These are phyloP conservation scores for Mythimna albipuncta DNA, from an alignment of 2,888 invertebrate species.

Conservation along the genomic window DNA sequence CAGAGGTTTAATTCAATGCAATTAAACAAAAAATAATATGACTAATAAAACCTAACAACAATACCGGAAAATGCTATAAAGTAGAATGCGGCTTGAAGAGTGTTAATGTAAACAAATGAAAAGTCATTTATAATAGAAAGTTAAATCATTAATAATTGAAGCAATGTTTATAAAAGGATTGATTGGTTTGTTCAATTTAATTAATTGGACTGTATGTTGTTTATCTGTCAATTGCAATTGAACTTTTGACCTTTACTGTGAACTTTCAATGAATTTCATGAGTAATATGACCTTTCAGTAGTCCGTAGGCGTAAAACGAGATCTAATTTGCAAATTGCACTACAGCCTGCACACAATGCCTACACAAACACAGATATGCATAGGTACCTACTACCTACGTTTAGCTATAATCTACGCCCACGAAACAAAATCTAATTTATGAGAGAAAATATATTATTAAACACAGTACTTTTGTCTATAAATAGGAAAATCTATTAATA, in stretches of 20 bases:
- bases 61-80: neutral
- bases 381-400: too few relatives aligned
- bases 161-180: neutral
- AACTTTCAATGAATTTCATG: constrained; percentile 31
- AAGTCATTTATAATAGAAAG: neutral
- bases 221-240: neutral
- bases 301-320: constrained; percentile 33
- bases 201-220: neutral
- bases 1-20: neutral
- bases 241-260: constrained; percentile 13
- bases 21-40: constrained; percentile 8
- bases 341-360: constrained; percentile 27
- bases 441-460: neutral
- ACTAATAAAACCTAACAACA: neutral
- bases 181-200: constrained; percentile 1
- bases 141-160: neutral
- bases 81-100: neutral
- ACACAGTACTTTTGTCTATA: neutral
- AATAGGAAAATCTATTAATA: constrained; percentile 19
- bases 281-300: constrained; percentile 37
- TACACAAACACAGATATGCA: neutral
- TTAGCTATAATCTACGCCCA: neutral
- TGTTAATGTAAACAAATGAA: constrained; percentile 1
- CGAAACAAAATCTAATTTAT: neutral
- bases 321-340: constrained; percentile 44